Base-by-base conservation (phyloP, 1,140 invertebrate species). In the Camponotus vicinus region DNA sequence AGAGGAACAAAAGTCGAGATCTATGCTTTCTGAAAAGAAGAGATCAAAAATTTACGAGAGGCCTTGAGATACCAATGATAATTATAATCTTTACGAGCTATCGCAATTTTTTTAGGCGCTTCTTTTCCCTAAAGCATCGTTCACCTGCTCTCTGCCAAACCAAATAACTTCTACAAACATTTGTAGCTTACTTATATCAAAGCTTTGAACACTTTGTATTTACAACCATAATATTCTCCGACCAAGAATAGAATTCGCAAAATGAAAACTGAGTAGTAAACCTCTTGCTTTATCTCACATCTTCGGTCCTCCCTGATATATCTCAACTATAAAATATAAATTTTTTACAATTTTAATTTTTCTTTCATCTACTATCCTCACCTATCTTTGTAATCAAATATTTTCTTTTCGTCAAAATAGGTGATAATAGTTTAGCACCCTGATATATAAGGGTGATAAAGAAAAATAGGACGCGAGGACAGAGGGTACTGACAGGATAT, bases 241-340 rank as follows among this genome's bases (percentile, higher is more conserved):
- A 4, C 34, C 45, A 40, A 8, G 34, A 70, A 70, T n/a, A 70
- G 8, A 55, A 11, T 5, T 15, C 15, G 21, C 13, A 7, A 52
- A 32, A 70, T 70, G 9, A 32, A 27, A 34, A 40, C 18, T 7
- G 8, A 76, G 8, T 1, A 52, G 11, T 42, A 8, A 57, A 61
- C 13, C 13, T 63, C 3, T 76, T 11, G 9, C 42, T 77, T 42
- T 40, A 40, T 59, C 34, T 57, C 6, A 40, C 34, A 27, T 40
- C 37, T 40, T 4, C 37, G 3, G 37, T 4, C 37, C 7, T 27
- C 9, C 34, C 2, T 77, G 21, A 21, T 11, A 32, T 13, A 4
- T 75, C 21, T 40, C 70, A n/a, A 73, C 40, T 9, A 27, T 15
- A 11, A 69, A 52, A 70, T 70, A 13, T 32, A 70, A 71, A 71